Conservation (phyloP, 1,140 invertebrate genomes). For the Drosophila tropicalis region DNA sequence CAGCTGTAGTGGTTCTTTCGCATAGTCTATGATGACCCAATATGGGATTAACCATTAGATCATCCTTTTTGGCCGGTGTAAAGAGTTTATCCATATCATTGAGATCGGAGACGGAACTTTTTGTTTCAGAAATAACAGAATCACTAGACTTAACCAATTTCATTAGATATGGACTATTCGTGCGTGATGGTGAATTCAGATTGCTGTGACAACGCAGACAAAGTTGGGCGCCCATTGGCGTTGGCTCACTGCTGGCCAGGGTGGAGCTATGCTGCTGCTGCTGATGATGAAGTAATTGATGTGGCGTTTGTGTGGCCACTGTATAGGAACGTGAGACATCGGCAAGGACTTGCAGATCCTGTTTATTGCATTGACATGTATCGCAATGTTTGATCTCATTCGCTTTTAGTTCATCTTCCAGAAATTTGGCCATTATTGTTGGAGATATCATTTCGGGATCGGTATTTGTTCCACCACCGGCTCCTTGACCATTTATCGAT, state of each 20-base stretch:
- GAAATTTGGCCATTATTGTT: conserved; percentile 95
- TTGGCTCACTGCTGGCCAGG: conserved; percentile 76
- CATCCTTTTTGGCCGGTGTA: conserved; percentile 80
- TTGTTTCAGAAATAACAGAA: conserved; percentile 82
- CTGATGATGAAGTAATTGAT: conserved; percentile 35
- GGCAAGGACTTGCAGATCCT: conserved; percentile 85
- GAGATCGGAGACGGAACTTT: conserved; percentile 81
- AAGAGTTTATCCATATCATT: conserved; percentile 82
- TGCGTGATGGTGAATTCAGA: conserved; percentile 80
- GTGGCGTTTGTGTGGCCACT: conserved; percentile 86
- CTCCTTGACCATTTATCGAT: conserved; percentile 44
- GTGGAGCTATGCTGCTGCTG: conserved; percentile 13
- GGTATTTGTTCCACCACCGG: conserved; percentile 55
- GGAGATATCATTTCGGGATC: conserved; percentile 93
- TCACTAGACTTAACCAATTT: conserved; percentile 82
- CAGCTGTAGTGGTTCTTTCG: conserved; percentile 74
- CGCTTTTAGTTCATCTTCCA: conserved; percentile 92
- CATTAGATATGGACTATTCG: conserved; percentile 82
- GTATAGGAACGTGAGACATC: conserved; percentile 85
- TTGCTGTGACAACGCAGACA: conserved; percentile 85
- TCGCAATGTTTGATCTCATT: conserved; percentile 91
- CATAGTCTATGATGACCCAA: conserved; percentile 86
- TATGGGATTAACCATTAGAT: conserved; percentile 84
- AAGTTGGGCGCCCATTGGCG: conserved; percentile 81
- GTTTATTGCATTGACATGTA: conserved; percentile 89